Evolutionary conservation across 2,888 invertebrate genomes (phyloP).

Genomic region (Microctonus brassicae): DNA sequence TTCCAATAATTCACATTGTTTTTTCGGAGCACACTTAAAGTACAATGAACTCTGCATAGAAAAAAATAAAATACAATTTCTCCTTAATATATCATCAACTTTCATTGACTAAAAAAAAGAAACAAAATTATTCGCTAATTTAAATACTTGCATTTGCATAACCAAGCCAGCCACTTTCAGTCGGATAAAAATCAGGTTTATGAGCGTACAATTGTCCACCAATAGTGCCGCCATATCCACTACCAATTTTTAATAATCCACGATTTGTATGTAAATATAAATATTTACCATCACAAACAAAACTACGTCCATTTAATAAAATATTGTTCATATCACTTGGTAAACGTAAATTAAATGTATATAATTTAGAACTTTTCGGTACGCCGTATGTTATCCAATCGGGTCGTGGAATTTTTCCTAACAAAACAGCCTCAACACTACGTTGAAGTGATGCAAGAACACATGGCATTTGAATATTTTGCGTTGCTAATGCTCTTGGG

Average conservation of each 20-base stretch:
- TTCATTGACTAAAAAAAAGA: no score
- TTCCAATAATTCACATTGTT: slow-evolving; percentile 66
- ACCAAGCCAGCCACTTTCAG: slow-evolving; percentile 88
- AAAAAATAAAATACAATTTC: slow-evolving; percentile 11
- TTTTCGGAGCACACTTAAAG: slow-evolving; percentile 75
- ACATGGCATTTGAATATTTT: slow-evolving; percentile 88
- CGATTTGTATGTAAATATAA: slow-evolving; percentile 88
- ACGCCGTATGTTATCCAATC: slow-evolving; percentile 93
- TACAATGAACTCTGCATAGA: slow-evolving; percentile 81
- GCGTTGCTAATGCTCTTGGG: slow-evolving; percentile 80
- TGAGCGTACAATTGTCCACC: slow-evolving; percentile 90
- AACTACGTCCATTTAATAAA: slow-evolving; percentile 72
- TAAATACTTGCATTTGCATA: slow-evolving; percentile 81
- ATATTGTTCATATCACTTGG: slow-evolving; percentile 71
- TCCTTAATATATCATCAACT: no score
- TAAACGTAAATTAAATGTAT: slow-evolving; percentile 75
- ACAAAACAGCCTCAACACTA: slow-evolving; percentile 88
- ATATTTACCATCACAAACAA: slow-evolving; percentile 92
- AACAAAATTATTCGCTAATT: no score
- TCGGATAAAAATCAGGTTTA: slow-evolving; percentile 85
- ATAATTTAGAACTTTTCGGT: slow-evolving; percentile 81
- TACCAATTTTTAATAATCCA: slow-evolving; percentile 92
- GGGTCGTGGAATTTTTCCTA: slow-evolving; percentile 86
- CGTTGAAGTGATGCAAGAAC: slow-evolving; percentile 89
- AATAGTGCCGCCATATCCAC: slow-evolving; percentile 93